phyloP scores from a whole-genome alignment of 2,113 vertebrate species.

The Epinephelus cyanopodus region DNA sequence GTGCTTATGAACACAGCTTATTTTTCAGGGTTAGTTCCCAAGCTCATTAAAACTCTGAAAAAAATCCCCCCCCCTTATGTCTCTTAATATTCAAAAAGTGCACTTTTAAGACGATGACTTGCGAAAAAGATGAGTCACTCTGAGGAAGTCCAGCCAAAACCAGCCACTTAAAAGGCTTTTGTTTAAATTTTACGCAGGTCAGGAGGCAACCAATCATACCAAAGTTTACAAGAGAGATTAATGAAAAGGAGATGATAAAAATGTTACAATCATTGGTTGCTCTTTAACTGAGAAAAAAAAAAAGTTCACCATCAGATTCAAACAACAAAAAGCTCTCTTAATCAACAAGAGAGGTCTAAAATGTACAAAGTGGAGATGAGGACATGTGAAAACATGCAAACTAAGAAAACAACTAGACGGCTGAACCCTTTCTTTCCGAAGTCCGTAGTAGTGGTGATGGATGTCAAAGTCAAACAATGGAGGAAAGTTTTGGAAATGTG shows the following conservation, averaged over 20 bases:
- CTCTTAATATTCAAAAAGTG: conserved; percentile 75
- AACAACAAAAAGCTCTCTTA: conserved; percentile 52
- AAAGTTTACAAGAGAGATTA: conserved; percentile 55
- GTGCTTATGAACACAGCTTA: conserved; percentile 48
- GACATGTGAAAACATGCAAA: conserved; percentile 43
- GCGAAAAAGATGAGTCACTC: conserved; percentile 54
- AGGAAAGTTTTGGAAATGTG: conserved; percentile 33
- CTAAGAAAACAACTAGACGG: conserved; percentile 43
- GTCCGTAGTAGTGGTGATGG: conserved; percentile 52
- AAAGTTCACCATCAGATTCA: conserved; percentile 43
- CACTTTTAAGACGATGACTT: conserved; percentile 76
- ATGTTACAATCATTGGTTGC: conserved; percentile 61
- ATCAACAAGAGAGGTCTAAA: conserved; percentile 67
- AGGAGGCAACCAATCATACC: conserved; percentile 70
- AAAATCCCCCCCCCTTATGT: conserved; percentile 26
- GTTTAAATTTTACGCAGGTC: conserved; percentile 45
- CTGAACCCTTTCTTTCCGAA: conserved; percentile 29
- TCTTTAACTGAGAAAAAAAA: conserved; percentile 36
- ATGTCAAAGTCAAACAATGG: conserved; percentile 27
- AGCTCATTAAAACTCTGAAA: conserved; percentile 46
- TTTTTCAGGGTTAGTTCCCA: conserved; percentile 51
- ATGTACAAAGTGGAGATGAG: conserved; percentile 56
- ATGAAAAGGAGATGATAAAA: conserved; percentile 56
- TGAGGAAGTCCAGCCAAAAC: conserved; percentile 72
- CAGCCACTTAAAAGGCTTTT: conserved; percentile 55